Evolutionary conservation across 1,140 invertebrate species (phyloP), one percentile per base, ranked within the genome.

Genomic region (Meteorus sp.): DNA sequence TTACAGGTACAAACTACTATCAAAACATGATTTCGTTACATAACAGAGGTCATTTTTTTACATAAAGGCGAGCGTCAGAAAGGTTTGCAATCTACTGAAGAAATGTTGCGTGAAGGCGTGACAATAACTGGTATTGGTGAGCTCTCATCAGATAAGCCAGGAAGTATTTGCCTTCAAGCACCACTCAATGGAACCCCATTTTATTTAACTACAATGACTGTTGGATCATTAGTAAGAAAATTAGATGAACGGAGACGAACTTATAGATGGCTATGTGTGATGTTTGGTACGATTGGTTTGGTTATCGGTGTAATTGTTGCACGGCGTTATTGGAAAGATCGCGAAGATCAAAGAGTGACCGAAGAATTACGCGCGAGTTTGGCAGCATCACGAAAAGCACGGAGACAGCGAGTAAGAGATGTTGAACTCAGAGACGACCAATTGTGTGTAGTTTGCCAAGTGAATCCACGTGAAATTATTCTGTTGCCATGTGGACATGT

Each of bases 401-500:
- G 89, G 39, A 75, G 89, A 11, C 83, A 84, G 37, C 79, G 82
- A 55, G 85, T 83, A 1, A 75, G 88, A 13, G 85, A 87, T 17
- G 81, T 78, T 4, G 83, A 88, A 63, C 71, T 90, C 4, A 73
- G 81, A 3, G 85, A 89, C 1, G 82, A 85, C 68, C 87, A 90
- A 67, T 72, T 88, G 2, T 93, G 90, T 68, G 86, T 91, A 9
- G 86, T 91, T n/a, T 92, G 90, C 74, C 81, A 83, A 11, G 83
- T 83, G 50, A 90, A 91, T 78, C 88, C 89, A 6, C 86, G 87
- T 66, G 89, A 90, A 86, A 86, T 92, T 15, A 91, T 93, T 66
- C 68, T 93, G 31, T 72, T 92, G 53, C 89, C 89, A 1, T 93
- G 91, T 74, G 91, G 91, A 0, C 91, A 93, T 72, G 89, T 93